Conservation (phyloP, 2,888 invertebrate genomes). For the Conops quadrifasciatus region DNA sequence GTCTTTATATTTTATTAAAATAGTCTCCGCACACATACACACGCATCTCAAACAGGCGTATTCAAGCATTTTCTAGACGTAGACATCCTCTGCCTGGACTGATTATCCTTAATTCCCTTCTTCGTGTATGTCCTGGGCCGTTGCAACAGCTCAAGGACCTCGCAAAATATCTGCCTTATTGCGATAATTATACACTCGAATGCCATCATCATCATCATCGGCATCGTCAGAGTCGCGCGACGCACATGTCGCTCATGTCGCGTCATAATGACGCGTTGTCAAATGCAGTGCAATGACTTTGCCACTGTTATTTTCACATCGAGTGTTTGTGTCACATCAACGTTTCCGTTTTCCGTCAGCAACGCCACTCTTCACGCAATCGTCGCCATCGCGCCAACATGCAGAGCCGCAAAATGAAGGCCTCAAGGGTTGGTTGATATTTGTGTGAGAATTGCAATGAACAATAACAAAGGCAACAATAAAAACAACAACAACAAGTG, state of each 20-base stretch:
- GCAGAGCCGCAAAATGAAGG: background rate
- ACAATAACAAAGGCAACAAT: background rate
- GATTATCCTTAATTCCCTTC: slow-evolving; percentile 8
- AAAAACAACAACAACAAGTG: background rate
- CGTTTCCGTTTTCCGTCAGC: slow-evolving; percentile 26
- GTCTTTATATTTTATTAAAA: slow-evolving; percentile 27
- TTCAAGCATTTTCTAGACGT: slow-evolving; percentile 26
- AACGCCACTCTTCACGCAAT: background rate
- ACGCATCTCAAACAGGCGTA: background rate
- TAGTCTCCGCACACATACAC: slow-evolving; percentile 17
- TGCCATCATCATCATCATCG: background rate
- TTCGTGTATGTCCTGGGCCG: background rate
- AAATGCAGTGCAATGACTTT: too few relatives aligned
- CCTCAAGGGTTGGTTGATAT: slow-evolving; percentile 24
- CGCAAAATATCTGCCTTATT: background rate
- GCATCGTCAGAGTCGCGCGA: background rate
- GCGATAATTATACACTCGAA: slow-evolving; percentile 25
- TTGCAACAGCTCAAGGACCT: too few relatives aligned
- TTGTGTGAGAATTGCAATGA: slow-evolving; percentile 29
- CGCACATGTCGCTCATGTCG: background rate
- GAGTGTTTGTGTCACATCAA: slow-evolving; percentile 14
- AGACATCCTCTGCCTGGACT: slow-evolving; percentile 35
- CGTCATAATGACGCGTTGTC: background rate
- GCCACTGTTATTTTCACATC: too few relatives aligned
- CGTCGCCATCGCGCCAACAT: too few relatives aligned